phyloP scores from a whole-genome alignment of 30 jellyfish, hydroid and myxozoan species.

The Phacellophora camtschatica region DNA sequence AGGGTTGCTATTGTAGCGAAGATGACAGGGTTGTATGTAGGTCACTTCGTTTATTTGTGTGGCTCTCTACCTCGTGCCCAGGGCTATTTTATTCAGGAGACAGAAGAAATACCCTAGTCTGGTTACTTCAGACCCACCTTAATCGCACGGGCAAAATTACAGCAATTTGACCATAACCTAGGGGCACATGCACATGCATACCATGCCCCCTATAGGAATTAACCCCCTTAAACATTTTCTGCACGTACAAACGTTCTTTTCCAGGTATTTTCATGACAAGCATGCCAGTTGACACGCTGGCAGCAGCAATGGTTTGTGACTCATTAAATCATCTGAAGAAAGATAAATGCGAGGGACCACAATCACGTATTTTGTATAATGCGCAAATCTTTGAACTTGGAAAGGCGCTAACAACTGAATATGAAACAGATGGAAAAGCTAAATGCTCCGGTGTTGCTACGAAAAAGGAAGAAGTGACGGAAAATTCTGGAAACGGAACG shows the following conservation, averaged over 20 bases:
- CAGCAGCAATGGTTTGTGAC: constrained; percentile 77
- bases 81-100: too few species aligned
- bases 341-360: not conserved
- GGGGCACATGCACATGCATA: too few species aligned
- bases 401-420: not conserved
- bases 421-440: not conserved
- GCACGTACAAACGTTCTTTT: not conserved
- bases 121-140: too few species aligned
- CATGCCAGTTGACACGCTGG: constrained; percentile 75
- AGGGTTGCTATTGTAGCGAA: too few species aligned
- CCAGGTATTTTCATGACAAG: constrained; percentile 68
- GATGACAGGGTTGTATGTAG: too few species aligned
- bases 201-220: too few species aligned
- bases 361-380: constrained; percentile 26
- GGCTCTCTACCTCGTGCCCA: too few species aligned
- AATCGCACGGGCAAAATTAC: too few species aligned
- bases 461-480: not conserved
- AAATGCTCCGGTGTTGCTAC: not conserved
- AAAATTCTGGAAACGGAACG: not conserved
- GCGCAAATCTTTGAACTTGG: constrained; percentile 39
- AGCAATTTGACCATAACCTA: too few species aligned
- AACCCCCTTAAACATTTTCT: too few species aligned
- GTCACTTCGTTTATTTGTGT: too few species aligned
- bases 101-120: too few species aligned
- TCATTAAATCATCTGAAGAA: constrained; percentile 61